Percentiles rank a stretch among this genome's conserved stretches.
These are phyloP conservation scores for Scatophagus argus DNA, from an alignment of 2,113 vertebrate species.

Conservation along the genomic window DNA sequence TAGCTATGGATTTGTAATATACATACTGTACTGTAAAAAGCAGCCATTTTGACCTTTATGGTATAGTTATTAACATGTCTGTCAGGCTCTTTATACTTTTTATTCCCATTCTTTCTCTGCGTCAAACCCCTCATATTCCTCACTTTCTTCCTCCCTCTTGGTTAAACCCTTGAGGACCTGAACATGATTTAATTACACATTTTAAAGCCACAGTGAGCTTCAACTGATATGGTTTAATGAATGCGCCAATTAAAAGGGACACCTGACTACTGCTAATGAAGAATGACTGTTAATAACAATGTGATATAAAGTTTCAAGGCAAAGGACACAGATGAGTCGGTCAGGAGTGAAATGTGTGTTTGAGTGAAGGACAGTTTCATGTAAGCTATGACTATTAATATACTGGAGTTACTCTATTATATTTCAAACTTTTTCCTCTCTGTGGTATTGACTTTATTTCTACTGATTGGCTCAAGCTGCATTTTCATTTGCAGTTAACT, in stretches of 20 bases:
- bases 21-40: neutral
- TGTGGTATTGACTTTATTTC: neutral
- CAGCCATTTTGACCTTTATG: neutral
- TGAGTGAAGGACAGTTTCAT: neutral
- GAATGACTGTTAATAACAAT: constrained; percentile 8
- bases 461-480: neutral
- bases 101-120: neutral
- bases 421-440: neutral
- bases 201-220: constrained; percentile 27
- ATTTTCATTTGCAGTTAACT: neutral
- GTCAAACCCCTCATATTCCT: neutral
- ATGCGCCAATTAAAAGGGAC: constrained; percentile 41
- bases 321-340: neutral
- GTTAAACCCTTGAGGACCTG: constrained; percentile 11
- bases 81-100: neutral
- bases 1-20: neutral
- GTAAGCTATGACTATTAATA: neutral
- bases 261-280: constrained; percentile 32
- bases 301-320: neutral
- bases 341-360: neutral
- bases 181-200: constrained; percentile 60
- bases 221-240: constrained; percentile 33
- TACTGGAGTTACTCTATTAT: neutral
- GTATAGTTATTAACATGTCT: neutral
- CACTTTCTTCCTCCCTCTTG: constrained; percentile 14